Evolutionary conservation across 2,797 vertebrate species (phyloP).

Genomic region (Poeciliopsis infans): DNA sequence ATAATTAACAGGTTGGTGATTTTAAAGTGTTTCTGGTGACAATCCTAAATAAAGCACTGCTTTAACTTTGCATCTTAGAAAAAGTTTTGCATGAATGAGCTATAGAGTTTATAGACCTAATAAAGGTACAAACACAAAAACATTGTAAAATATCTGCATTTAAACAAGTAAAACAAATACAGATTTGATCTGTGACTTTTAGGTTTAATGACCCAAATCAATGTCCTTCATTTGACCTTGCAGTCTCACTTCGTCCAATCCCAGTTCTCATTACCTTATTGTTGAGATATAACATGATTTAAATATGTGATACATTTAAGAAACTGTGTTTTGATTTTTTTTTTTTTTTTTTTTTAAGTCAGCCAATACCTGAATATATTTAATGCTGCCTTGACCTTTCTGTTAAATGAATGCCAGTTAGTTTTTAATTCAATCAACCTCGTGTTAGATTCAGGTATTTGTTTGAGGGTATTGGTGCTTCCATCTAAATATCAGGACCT

Average conservation of each 20-base stretch:
- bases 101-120: neutral
- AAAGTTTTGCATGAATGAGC: neutral
- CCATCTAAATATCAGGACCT: constrained; percentile 1
- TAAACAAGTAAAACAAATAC: neutral
- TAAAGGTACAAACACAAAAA: neutral
- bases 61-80: neutral
- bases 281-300: neutral
- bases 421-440: constrained; percentile 4
- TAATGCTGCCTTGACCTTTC: neutral
- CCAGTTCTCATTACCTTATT: neutral
- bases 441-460: neutral
- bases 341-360: neutral
- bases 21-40: too few relatives aligned
- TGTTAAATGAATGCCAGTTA: neutral
- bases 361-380: neutral
- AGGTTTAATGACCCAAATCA: neutral
- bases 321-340: neutral
- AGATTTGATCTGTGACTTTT: neutral
- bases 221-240: neutral
- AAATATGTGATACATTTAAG: neutral
- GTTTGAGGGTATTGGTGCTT: neutral
- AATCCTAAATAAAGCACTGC: neutral
- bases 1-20: neutral
- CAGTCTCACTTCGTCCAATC: neutral
- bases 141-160: neutral